These are phyloP conservation scores for Pocota personata DNA, from an alignment of 2,888 invertebrate genomes.

Conservation along the genomic window DNA sequence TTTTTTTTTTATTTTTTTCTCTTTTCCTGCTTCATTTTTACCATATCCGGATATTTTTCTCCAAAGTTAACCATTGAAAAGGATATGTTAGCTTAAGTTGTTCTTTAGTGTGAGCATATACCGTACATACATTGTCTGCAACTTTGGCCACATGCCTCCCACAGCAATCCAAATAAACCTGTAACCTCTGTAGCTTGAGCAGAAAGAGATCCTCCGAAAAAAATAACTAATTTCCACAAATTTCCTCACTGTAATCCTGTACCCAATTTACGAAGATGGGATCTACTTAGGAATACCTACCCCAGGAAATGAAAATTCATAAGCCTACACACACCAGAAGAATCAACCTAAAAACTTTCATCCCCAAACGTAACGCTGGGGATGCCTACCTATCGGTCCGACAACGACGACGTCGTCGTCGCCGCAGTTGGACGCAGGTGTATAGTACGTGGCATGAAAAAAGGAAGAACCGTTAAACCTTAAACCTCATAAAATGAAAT, in stretches of 20 bases:
- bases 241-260: conserved; percentile 73
- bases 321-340: conserved; percentile 45
- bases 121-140: conserved; percentile 35
- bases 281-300: conserved; percentile 70
- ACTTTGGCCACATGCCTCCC: conserved; percentile 65
- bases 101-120: conserved; percentile 26
- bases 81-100: conserved; percentile 67
- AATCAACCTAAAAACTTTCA: conserved; percentile 23
- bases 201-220: conserved; percentile 16
- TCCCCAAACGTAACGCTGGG: not conserved
- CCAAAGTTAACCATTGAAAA: conserved; percentile 44
- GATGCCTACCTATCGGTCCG: conserved; percentile 13
- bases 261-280: conserved; percentile 73
- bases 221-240: conserved; percentile 73
- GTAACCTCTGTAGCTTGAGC: conserved; percentile 36
- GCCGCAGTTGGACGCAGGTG: conserved; percentile 61
- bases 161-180: conserved; percentile 60
- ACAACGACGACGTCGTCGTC: not conserved
- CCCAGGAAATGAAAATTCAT: conserved; percentile 73
- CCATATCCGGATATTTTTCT: not conserved
- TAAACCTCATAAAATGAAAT: conserved; percentile 73
- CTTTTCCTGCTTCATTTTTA: not conserved
- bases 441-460: conserved; percentile 34
- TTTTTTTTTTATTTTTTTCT: conserved; percentile 9
- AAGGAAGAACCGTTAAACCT: conserved; percentile 56